A percentile compares a stretch with the other conserved stretches of the same genome.
These are phyloP conservation scores for Plecotus auritus DNA, from an alignment of 2,113 vertebrate species.

Conservation along the genomic window DNA sequence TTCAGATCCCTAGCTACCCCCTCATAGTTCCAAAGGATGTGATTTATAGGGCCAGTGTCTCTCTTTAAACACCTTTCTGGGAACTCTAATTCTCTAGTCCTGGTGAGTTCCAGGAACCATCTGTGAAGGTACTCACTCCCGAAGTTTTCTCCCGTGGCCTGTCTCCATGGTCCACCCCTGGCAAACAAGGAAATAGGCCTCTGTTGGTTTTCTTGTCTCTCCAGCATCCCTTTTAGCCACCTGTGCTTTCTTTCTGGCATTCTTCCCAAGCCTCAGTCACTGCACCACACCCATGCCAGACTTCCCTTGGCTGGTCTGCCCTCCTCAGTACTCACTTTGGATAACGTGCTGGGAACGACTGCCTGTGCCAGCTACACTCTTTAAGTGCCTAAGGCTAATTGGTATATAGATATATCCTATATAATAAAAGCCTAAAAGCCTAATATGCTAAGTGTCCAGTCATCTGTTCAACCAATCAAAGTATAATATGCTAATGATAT, in stretches of 20 bases:
- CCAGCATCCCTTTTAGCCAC: neutral
- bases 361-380: neutral
- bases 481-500: too few relatives aligned
- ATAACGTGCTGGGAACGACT: neutral
- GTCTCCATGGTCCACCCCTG: neutral
- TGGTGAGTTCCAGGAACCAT: conserved; percentile 13
- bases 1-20: neutral
- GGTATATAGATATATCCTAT: neutral
- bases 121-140: neutral
- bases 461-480: too few relatives aligned
- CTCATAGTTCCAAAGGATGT: neutral
- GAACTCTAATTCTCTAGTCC: neutral
- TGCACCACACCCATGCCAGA: neutral
- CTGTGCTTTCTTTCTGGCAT: conserved; percentile 16
- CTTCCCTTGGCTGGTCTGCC: neutral
- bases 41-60: conserved; percentile 28
- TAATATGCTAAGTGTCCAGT: too few relatives aligned
- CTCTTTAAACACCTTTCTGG: conserved; percentile 33
- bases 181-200: neutral
- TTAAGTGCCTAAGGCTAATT: neutral
- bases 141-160: neutral
- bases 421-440: neutral
- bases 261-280: neutral
- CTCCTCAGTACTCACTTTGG: neutral
- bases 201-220: neutral